Evolutionary conservation across 1,140 invertebrate species (phyloP).

Genomic region (Whitmania pigra): DNA sequence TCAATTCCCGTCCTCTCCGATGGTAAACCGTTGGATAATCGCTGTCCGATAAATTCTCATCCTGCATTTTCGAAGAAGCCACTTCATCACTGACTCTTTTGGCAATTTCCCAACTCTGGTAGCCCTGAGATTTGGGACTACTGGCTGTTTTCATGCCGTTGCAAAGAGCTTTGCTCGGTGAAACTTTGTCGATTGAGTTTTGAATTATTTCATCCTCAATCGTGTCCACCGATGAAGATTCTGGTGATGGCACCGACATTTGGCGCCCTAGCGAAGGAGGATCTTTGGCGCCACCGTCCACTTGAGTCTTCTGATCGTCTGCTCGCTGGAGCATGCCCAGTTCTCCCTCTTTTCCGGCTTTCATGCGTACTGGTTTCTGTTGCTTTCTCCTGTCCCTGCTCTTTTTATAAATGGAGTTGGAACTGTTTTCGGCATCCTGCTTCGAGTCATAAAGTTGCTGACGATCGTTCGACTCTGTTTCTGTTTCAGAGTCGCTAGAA

Average conservation of each 20-base stretch:
- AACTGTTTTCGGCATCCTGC: background rate
- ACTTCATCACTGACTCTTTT: too few relatives aligned
- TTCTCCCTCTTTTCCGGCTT: background rate
- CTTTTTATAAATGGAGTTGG: background rate
- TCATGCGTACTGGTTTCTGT: conserved; percentile 4
- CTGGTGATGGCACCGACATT: background rate
- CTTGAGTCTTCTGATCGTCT: too few relatives aligned
- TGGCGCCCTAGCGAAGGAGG: too few relatives aligned
- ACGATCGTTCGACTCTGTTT: background rate
- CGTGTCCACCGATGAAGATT: background rate
- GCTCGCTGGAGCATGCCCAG: too few relatives aligned
- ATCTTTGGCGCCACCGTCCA: too few relatives aligned
- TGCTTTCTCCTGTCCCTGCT: conserved; percentile 8
- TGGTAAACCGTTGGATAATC: conserved; percentile 40
- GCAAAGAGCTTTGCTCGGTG: background rate
- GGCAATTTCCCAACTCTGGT: too few relatives aligned
- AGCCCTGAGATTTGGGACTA: too few relatives aligned
- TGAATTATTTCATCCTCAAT: background rate
- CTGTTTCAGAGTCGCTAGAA: conserved; percentile 1
- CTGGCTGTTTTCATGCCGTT: too few relatives aligned
- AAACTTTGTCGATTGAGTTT: background rate
- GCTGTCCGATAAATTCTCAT: too few relatives aligned
- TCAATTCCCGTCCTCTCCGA: conserved; percentile 33
- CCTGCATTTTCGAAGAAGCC: too few relatives aligned
- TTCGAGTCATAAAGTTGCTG: background rate